Conservation (phyloP, 2,888 invertebrate genomes). For the Habrosyne pyritoides region DNA sequence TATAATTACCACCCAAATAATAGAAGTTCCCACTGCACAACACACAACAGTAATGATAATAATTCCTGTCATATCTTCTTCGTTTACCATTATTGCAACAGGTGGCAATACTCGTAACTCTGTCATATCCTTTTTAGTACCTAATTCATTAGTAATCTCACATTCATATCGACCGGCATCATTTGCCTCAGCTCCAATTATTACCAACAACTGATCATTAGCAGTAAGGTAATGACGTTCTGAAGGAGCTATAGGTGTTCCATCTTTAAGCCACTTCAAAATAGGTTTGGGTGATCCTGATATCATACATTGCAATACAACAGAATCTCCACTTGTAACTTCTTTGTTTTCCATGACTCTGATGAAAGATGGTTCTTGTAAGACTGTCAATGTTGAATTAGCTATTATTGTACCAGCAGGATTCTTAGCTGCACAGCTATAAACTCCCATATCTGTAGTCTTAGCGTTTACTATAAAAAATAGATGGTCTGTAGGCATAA, state of each 20-base stretch:
- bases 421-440: constrained; percentile 96
- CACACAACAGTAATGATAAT: constrained; percentile 95
- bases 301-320: constrained; percentile 94
- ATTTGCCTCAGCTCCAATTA: constrained; percentile 89
- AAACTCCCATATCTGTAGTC: constrained; percentile 94
- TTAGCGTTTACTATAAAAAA: constrained; percentile 97
- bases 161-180: constrained; percentile 96
- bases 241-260: constrained; percentile 86
- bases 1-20: constrained; percentile 96
- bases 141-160: constrained; percentile 93
- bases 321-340: constrained; percentile 90
- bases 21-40: constrained; percentile 95
- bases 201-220: constrained; percentile 93
- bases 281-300: constrained; percentile 92
- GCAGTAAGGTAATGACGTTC: constrained; percentile 94
- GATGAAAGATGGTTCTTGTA: constrained; percentile 94
- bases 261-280: constrained; percentile 94
- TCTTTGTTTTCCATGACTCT: constrained; percentile 94
- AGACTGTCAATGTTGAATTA: constrained; percentile 93
- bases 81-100: constrained; percentile 81
- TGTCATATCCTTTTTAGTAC: constrained; percentile 88
- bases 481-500: constrained; percentile 95
- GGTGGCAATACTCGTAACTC: constrained; percentile 88
- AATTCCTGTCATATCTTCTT: constrained; percentile 92
- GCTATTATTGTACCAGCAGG: constrained; percentile 93